Evolutionary conservation across 2,797 vertebrate genomes (phyloP), one percentile per base, ranked within the genome.

Genomic region (Stomatorhinus walkeri): DNA sequence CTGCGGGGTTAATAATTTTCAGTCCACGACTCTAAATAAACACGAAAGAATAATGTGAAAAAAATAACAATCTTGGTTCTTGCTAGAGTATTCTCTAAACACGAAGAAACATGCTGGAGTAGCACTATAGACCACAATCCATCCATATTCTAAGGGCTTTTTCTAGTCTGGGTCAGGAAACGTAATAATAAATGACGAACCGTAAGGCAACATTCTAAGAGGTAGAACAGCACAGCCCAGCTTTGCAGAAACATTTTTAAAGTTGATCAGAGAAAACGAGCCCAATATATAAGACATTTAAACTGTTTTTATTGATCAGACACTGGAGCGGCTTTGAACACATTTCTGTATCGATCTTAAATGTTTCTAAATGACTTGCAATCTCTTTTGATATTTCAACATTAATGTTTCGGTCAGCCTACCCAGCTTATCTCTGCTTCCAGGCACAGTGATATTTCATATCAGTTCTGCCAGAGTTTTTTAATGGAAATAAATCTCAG

Each of bases 261-360:
- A 81, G 40, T 46, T 81, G 76, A 81, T 81, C 36, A 81, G 36
- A 81, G 76, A 81, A 81, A 81, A 81, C 22, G 36, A 81, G 19
- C 76, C 76, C 76, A 81, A 81, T 81, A 81, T 81, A 81, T 81
- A 46, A 81, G 76, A 46, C 40, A 46, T 81, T 46, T 43, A 46
- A 81, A 46, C 40, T 81, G 76, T 81, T 81, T 81, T 81, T 43
- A 81, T 81, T 81, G 40, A 81, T 43, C 40, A 81, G 40, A 81
- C 76, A 46, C 76, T 81, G 76, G 76, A 46, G 22, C 16, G 19
- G 40, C 76, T 46, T 81, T 46, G 36, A 81, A 81, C 36, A 43
- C 76, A 81, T 81, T 81, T 81, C 76, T n/a, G 76, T 46, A 81
- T 81, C 40, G 76, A 81, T 81, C 40, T 43, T n/a, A 81, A 81